Evolutionary conservation across 2,888 invertebrate genomes (phyloP).

Genomic region (Rhodophaea formosa): DNA sequence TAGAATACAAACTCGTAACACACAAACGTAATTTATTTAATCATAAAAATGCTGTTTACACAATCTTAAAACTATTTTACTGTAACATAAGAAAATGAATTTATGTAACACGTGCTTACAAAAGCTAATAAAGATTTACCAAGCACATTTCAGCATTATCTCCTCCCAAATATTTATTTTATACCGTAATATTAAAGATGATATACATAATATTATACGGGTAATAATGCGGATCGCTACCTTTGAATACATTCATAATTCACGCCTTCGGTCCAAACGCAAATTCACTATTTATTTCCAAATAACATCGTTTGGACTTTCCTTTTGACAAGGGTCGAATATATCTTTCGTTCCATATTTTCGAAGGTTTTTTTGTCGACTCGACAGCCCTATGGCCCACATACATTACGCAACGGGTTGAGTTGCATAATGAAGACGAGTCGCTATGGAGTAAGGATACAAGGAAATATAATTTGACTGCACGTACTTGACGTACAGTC

Average conservation of each 20-base stretch:
- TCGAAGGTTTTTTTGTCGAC: constrained; percentile 49
- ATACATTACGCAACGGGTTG: constrained; percentile 49
- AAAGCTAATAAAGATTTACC: neutral
- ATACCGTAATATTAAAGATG: constrained; percentile 2
- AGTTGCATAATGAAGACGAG: constrained; percentile 41
- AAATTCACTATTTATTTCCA: constrained; percentile 28
- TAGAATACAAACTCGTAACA: too few species aligned
- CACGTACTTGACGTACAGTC: too few species aligned
- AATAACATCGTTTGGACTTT: constrained; percentile 39
- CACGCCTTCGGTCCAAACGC: constrained; percentile 15
- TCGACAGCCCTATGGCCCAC: constrained; percentile 50
- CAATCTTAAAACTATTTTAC: neutral
- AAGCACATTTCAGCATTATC: neutral
- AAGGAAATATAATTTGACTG: neutral
- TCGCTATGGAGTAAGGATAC: constrained; percentile 30
- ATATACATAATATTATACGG: neutral
- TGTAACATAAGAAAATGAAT: neutral
- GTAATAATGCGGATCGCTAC: constrained; percentile 13
- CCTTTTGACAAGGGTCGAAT: constrained; percentile 60
- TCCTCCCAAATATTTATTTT: neutral
- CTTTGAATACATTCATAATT: constrained; percentile 17
- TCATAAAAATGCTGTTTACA: too few species aligned
- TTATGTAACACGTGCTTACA: neutral
- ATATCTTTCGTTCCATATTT: constrained; percentile 61
- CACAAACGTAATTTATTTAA: too few species aligned